phyloP scores from a whole-genome alignment of 2,797 vertebrate genomes.

The Poecile montanus region DNA sequence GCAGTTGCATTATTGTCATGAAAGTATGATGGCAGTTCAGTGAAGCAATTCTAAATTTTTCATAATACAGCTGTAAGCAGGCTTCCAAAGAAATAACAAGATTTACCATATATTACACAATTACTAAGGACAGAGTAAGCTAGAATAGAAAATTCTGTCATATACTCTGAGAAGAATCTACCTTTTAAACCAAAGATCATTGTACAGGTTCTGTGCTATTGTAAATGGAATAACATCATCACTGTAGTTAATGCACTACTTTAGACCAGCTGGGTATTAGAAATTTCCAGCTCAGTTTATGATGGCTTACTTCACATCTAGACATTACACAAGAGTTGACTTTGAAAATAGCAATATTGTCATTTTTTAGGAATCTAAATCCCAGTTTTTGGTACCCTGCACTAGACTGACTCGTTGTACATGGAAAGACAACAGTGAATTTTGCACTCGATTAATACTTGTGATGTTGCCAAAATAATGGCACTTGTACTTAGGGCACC shows the following conservation, averaged over 20 bases:
- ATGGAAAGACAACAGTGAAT: not conserved
- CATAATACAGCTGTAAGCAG: not conserved
- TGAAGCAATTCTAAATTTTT: conserved; percentile 35
- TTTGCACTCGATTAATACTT: not conserved
- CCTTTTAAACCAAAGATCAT: not conserved
- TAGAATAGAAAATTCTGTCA: not conserved
- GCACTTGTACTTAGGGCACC: not conserved
- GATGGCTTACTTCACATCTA: not conserved
- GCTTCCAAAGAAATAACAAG: conserved; percentile 19
- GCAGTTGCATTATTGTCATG: not conserved
- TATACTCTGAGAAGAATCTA: not conserved
- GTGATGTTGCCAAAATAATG: not conserved
- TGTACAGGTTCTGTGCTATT: not conserved
- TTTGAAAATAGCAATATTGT: not conserved
- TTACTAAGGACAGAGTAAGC: not conserved
- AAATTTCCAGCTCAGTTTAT: not conserved
- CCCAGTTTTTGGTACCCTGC: not conserved
- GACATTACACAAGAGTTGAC: not conserved
- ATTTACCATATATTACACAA: not conserved
- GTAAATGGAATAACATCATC: not conserved
- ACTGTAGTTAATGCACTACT: not conserved
- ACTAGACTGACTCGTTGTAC: not conserved
- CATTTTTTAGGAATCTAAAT: not conserved
- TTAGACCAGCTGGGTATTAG: not conserved
- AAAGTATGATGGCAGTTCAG: not conserved